Percentiles rank a stretch among this genome's conserved stretches.
Conservation (phyloP, 64 coral and sea anemone species). For the Dendronephthya gigantea region DNA sequence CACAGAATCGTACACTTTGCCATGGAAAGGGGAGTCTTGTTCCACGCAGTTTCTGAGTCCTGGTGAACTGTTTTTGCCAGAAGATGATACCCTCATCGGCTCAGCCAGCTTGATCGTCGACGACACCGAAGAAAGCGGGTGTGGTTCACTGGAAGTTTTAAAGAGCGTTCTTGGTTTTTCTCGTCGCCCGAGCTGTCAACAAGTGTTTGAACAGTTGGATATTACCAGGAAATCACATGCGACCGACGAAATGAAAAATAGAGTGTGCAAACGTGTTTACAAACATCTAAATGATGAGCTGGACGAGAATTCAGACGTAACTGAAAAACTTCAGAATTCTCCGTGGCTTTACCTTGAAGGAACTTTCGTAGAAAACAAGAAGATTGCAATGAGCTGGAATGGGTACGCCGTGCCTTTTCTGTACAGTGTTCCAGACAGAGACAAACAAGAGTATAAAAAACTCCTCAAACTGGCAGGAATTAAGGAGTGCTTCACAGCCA, state of each 20-base stretch:
- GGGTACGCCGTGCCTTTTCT: conserved; percentile 61
- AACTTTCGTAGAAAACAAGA: conserved; percentile 53
- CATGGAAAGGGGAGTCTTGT: conserved; percentile 56
- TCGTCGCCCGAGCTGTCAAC: conserved; percentile 28
- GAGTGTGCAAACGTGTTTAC: conserved; percentile 39
- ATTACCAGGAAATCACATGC: conserved; percentile 43
- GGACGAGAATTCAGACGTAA: conserved; percentile 19
- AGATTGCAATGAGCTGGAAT: conserved; percentile 71
- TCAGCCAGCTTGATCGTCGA: conserved; percentile 56
- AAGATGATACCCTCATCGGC: conserved; percentile 52
- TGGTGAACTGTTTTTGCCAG: conserved; percentile 36
- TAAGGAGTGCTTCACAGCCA: conserved; percentile 38
- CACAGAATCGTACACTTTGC: conserved; percentile 19
- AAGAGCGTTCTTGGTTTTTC: conserved; percentile 43
- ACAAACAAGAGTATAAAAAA: conserved; percentile 38
- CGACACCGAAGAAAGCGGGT: conserved; percentile 58
- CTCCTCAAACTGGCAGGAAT: conserved; percentile 71
- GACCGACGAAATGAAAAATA: conserved; percentile 18
- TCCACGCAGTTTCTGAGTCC: conserved; percentile 29
- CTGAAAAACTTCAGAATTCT: conserved; percentile 45
- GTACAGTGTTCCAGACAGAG: conserved; percentile 56
- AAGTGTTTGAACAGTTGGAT: conserved; percentile 62
- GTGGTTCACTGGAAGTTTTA: conserved; percentile 45
- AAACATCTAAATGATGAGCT: conserved; percentile 59
- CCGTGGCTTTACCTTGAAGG: conserved; percentile 77